Evolutionary conservation across 2,113 vertebrate genomes (phyloP).

Genomic region (Petrocephalus microphthalmus): DNA sequence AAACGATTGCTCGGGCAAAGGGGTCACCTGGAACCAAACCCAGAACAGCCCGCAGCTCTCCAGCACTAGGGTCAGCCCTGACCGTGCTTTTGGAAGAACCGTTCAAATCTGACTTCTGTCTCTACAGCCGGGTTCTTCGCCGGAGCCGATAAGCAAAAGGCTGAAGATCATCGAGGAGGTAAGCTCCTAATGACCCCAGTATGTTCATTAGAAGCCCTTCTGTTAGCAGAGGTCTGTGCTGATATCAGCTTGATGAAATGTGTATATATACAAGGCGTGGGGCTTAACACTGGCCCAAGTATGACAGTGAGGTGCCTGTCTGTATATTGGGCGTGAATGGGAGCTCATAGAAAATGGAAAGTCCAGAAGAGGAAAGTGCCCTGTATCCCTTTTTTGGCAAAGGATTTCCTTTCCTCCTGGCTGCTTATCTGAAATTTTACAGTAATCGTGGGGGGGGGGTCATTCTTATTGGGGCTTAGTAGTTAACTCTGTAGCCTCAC

Average conservation of each 20-base stretch:
- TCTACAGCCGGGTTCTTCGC: slow-evolving; percentile 62
- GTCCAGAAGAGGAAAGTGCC: not conserved
- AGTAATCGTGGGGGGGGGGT: not conserved
- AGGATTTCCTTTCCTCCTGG: not conserved
- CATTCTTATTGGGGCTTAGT: not conserved
- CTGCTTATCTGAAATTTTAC: not conserved
- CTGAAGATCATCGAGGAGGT: slow-evolving; percentile 96
- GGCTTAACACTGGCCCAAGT: not conserved
- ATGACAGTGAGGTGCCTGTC: not conserved
- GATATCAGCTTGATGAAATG: not conserved
- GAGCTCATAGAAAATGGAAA: not conserved
- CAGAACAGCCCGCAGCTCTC: not conserved
- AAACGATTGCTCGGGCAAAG: not conserved
- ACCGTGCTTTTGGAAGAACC: not conserved
- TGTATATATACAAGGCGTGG: not conserved
- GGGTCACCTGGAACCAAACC: not conserved
- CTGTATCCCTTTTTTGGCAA: not conserved
- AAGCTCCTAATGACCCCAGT: slow-evolving; percentile 18
- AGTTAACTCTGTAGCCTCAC: too few species aligned
- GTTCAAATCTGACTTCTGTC: slow-evolving; percentile 14
- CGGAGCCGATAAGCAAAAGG: slow-evolving; percentile 86
- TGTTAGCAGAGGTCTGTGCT: not conserved
- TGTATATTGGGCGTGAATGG: not conserved
- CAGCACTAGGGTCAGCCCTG: not conserved
- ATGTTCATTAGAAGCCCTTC: not conserved